Evolutionary conservation across 1,140 invertebrate genomes (phyloP), one percentile per base, ranked within the genome.

Genomic region (Adelges cooleyi): DNA sequence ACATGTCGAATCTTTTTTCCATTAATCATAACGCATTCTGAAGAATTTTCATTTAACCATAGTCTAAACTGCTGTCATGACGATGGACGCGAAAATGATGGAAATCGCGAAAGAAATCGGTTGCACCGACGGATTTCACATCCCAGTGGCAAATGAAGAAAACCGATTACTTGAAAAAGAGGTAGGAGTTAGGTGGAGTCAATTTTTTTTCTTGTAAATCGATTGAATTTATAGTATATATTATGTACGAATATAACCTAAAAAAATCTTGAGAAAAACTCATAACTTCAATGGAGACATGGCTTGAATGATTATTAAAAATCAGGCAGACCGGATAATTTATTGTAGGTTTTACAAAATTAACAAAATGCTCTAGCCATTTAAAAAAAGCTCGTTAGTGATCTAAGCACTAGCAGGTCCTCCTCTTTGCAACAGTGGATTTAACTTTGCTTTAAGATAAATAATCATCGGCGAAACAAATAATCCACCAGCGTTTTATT

Each of bases 141-240:
- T 88, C 69, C 86, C 86, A 4, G 77, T 87, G 17, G 82, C 85
- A 3, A 85, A 86, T 75, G 78, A 80, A 56, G 81, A 83, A 71
- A 88, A 88, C 69, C 80, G 81, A 73, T 72, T 69, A 69, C 74
- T 87, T 13, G 83, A 87, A 74, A 75, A 72, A 72, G 76, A 78
- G 72, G 82, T 77, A 77, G 11, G 11, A 33, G 29, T 33, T 33
- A 33, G 5, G n/a, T n/a, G n/a, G n/a, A n/a, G 11, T n/a, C n/a
- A n/a, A n/a, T n/a, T n/a, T n/a, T n/a, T n/a, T n/a, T n/a, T n/a
- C n/a, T n/a, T n/a, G n/a, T n/a, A n/a, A n/a, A n/a, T n/a, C n/a
- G n/a, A n/a, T n/a, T n/a, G n/a, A n/a, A n/a, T n/a, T n/a, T n/a
- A n/a, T n/a, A n/a, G n/a, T n/a, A n/a, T n/a, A n/a, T n/a, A n/a